phyloP scores from a whole-genome alignment of 2,113 vertebrate genomes.

The Scortum barcoo region DNA sequence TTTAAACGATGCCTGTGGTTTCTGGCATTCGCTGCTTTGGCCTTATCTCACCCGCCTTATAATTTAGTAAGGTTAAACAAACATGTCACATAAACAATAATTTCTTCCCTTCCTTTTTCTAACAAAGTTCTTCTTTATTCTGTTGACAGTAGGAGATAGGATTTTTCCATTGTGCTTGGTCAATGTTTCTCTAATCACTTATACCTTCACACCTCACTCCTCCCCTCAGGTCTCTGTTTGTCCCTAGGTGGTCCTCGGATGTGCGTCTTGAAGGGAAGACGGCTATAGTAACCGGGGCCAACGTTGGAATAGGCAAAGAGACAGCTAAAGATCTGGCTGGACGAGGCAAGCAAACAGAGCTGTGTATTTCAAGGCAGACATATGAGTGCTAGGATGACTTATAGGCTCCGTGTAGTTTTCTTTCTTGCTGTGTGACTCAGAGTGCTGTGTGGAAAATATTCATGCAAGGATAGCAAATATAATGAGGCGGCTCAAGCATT shows the following conservation, averaged over 20 bases:
- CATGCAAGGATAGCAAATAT: not conserved
- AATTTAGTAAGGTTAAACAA: conserved; percentile 29
- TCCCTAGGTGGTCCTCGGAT: conserved; percentile 78
- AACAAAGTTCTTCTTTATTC: not conserved
- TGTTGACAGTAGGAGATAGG: no score
- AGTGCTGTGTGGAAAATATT: not conserved
- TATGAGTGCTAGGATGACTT: not conserved
- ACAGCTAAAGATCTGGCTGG: conserved; percentile 80
- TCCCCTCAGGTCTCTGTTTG: conserved; percentile 72
- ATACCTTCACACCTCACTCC: not conserved
- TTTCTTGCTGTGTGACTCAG: conserved; percentile 10
- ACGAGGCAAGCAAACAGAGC: conserved; percentile 74
- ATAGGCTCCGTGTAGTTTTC: not conserved
- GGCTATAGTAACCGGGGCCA: conserved; percentile 81
- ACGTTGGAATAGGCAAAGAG: conserved; percentile 85
- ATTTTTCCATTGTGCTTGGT: not conserved
- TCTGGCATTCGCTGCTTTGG: conserved; percentile 11
- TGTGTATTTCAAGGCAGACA: not conserved
- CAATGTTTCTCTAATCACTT: not conserved
- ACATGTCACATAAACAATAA: conserved; percentile 10
- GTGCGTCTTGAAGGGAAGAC: conserved; percentile 82
- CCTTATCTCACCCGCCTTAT: conserved; percentile 13
- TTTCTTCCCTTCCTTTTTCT: not conserved
- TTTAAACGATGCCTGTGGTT: conserved; percentile 5
- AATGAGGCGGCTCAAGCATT: conserved; percentile 14